Base-by-base conservation (phyloP, 2,113 vertebrate genomes). In the Cinclus mexicanus region DNA sequence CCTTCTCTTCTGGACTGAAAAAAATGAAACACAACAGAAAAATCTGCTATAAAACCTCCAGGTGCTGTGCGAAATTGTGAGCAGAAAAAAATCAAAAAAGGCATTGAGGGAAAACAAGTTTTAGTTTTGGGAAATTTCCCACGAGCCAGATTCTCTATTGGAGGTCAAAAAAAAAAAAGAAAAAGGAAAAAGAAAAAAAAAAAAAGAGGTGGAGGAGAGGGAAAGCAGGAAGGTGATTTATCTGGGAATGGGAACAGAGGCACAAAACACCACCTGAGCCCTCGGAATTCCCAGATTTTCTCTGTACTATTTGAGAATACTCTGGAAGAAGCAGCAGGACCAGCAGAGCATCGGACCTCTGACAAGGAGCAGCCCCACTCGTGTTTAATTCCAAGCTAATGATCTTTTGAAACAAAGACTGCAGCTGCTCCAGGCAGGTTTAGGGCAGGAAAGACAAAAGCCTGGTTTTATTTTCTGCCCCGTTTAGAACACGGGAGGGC, bases 401-500 rank as follows among this genome's bases (percentile, higher is more conserved):
- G 16, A 3, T 5, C 12, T 26, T 18, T 49, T 12, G 0, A 24
- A n/a, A 31, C 14, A 35, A 70, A 77, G 29, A 22, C 35, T 7
- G 37, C n/a, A 69, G 87, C 60, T 55, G 7, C 8, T 64, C 6
- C 42, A 3, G 8, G 13, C 6, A 57, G 41, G 42, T 29, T 28
- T 9, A 44, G 21, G 28, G 12, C 52, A 22, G 41, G 25, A 14
- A 31, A 85, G 64, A 97, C 87, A 95, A 95, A 94, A 82, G 44
- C 19, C 11, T 9, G 16, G n/a, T 23, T 77, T 9, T 42, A 11
- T 67, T 65, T 33, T 37, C 69, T 26, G 41, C 23, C 1, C 42
- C 11, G 15, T 0, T 11, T 13, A 24, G 44, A 46, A 87, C 97
- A 7, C 95, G 88, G 11, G 97, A 96, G 97, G 97, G 97, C 97